Evolutionary conservation across 2,888 invertebrate genomes (phyloP).

Genomic region (Eristalinus sepulchralis): DNA sequence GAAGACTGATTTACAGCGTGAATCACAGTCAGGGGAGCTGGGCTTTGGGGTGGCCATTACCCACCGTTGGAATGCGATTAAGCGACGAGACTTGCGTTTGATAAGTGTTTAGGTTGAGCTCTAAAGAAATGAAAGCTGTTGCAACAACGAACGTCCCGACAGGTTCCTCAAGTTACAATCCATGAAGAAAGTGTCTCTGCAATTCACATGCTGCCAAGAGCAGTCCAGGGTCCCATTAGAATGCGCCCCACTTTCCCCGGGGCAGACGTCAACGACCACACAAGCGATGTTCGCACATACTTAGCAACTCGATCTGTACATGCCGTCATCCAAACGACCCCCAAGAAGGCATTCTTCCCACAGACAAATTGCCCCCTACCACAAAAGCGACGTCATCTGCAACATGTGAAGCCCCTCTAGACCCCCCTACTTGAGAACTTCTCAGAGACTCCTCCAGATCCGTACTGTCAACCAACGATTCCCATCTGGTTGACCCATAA

Average conservation of each 20-base stretch:
- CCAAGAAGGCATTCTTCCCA: not conserved
- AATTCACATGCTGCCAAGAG: not conserved
- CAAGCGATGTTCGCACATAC: not conserved
- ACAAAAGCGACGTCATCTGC: not conserved
- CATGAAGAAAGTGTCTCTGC: no score
- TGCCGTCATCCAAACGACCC: not conserved
- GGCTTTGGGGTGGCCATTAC: not conserved
- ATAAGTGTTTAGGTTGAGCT: no score
- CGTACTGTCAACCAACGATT: not conserved
- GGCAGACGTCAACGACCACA: not conserved
- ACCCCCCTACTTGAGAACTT: not conserved
- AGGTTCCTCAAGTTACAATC: no score
- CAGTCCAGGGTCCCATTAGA: not conserved
- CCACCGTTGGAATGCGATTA: not conserved
- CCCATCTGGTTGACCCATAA: not conserved
- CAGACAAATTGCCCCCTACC: not conserved
- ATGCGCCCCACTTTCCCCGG: not conserved
- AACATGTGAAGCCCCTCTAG: not conserved
- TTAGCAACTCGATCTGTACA: not conserved
- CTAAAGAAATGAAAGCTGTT: no score
- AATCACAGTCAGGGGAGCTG: not conserved
- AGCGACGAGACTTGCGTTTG: not conserved
- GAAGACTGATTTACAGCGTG: conserved; percentile 1
- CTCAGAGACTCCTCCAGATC: not conserved
- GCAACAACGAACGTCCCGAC: no score